These are phyloP conservation scores for Bombylius discolor DNA, from an alignment of 2,888 invertebrate species.

Conservation along the genomic window DNA sequence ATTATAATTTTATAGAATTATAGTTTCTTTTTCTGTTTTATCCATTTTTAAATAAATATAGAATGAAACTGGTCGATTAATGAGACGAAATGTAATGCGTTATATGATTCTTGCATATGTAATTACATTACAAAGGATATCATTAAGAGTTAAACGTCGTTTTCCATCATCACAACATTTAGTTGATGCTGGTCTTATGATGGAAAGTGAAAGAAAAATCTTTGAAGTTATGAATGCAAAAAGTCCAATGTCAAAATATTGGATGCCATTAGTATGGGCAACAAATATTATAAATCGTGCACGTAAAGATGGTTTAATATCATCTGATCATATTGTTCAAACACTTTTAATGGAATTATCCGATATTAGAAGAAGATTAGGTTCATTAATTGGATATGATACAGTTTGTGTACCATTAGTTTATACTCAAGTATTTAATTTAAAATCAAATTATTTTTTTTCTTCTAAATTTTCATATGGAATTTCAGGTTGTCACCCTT, in stretches of 20 bases:
- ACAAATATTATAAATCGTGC: constrained; percentile 83
- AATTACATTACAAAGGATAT: constrained; percentile 76
- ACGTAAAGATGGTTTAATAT: constrained; percentile 68
- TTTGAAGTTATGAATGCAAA: constrained; percentile 82
- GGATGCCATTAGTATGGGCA: constrained; percentile 91
- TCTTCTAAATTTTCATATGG: constrained; percentile 7
- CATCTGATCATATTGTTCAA: constrained; percentile 85
- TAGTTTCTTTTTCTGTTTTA: no score
- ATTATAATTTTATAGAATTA: background rate
- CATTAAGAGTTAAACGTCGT: constrained; percentile 71
- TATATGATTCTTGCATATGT: constrained; percentile 82
- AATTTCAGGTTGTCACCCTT: constrained; percentile 73
- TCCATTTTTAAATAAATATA: constrained; percentile 33
- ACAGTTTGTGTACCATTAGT: constrained; percentile 85
- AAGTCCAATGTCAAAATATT: constrained; percentile 81
- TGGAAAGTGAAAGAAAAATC: constrained; percentile 82
- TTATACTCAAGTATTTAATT: constrained; percentile 63
- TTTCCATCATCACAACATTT: constrained; percentile 85
- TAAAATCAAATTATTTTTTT: background rate
- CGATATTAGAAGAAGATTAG: constrained; percentile 70
- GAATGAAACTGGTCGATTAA: constrained; percentile 79
- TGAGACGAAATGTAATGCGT: constrained; percentile 80
- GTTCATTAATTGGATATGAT: constrained; percentile 78
- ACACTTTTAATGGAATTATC: constrained; percentile 80
- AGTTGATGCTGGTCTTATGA: constrained; percentile 81